Evolutionary conservation across 2,888 invertebrate species (phyloP), one percentile per base, ranked within the genome.

Genomic region (Monoplex corrugatus): DNA sequence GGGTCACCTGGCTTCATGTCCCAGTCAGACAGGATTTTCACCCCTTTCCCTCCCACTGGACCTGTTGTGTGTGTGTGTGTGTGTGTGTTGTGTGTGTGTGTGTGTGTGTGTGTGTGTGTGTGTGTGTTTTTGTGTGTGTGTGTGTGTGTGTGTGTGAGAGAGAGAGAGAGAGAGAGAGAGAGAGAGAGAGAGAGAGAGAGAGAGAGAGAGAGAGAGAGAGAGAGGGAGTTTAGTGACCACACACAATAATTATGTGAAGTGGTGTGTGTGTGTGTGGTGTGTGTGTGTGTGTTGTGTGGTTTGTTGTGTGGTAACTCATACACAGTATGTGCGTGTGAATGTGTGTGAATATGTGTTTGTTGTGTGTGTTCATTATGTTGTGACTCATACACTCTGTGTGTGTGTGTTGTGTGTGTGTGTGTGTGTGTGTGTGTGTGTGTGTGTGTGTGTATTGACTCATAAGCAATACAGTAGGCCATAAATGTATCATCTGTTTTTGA

Each of bases 361-460:
- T 63, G 63, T 63, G 8, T 63, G n/a, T 57, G 57, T 57, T 8
- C 19, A 19, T 57, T 57, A 23, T 10, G 57, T 57, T 57, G 57
- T 5, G 3, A 2, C 28, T 57, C n/a, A n/a, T 57, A 28, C 28
- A 28, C 28, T 57, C 10, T 57, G 57, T 57, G 19, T 50, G 50
- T 50, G 50, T 50, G 8, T n/a, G n/a, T n/a, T 16, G 16, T 63
- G 23, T 23, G 23, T 63, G 23, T 63, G 23, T 63, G 8, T 3
- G 3, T 16, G 63, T 63, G 68, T 68, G 68, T 68, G 68, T 68
- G 68, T 68, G 68, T 68, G 68, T 68, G 68, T 68, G 68, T 68
- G 68, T 68, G 68, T 68, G 68, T 68, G 68, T 68, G 68, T 68
- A n/a, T 28, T 57, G 57, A 23, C 5, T 57, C n/a, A n/a, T n/a